phyloP scores from a whole-genome alignment of 2,888 invertebrate genomes.

The Amblyjoppa fuscipennis region DNA sequence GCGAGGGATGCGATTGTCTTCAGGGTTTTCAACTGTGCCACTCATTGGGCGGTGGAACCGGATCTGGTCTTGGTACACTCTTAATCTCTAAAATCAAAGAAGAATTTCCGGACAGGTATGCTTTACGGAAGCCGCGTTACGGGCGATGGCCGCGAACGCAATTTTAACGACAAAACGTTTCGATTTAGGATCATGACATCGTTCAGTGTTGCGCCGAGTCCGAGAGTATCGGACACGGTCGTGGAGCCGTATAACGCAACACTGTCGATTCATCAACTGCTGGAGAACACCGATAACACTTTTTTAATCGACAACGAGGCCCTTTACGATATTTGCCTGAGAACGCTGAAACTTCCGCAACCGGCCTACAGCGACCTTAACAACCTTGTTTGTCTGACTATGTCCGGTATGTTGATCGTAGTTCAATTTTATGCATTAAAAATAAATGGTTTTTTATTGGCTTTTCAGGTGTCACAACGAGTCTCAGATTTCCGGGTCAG shows the following conservation, averaged over 20 bases:
- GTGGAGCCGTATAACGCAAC: conserved; percentile 87
- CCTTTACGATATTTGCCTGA: conserved; percentile 86
- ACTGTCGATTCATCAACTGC: conserved; percentile 86
- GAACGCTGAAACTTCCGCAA: conserved; percentile 85
- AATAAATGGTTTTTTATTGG: neutral
- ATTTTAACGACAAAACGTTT: neutral
- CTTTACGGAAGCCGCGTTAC: neutral
- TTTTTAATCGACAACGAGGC: conserved; percentile 87
- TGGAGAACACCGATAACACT: conserved; percentile 86
- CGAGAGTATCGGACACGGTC: conserved; percentile 88
- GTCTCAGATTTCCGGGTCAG: conserved; percentile 51
- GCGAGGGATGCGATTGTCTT: conserved; percentile 85
- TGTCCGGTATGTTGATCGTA: conserved; percentile 67
- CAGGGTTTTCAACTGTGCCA: conserved; percentile 87
- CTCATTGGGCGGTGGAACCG: conserved; percentile 88
- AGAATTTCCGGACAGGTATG: conserved; percentile 86
- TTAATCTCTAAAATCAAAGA: conserved; percentile 88
- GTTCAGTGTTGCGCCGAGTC: conserved; percentile 93
- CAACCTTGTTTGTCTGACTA: conserved; percentile 85
- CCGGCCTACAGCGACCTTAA: conserved; percentile 88
- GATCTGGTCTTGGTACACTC: conserved; percentile 88
- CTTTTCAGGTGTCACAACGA: conserved; percentile 45
- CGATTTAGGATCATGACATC: conserved; percentile 92
- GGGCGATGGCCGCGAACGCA: neutral
- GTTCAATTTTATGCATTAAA: neutral